Conservation (phyloP, 1,140 invertebrate genomes). For the Tetragonula clypearis region DNA sequence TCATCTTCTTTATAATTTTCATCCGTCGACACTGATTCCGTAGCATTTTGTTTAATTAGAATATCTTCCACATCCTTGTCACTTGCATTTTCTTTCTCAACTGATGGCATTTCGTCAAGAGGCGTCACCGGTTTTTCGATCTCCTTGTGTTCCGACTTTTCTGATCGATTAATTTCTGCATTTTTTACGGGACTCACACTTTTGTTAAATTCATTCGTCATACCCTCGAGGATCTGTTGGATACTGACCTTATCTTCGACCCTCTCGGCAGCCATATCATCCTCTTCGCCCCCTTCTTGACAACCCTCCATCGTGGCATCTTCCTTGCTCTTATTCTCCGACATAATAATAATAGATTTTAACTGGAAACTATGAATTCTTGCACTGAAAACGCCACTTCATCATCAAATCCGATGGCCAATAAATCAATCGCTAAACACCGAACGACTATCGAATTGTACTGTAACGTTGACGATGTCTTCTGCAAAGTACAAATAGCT, state of each 20-base stretch:
- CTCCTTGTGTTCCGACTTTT: slow-evolving; percentile 30
- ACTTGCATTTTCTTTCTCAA: slow-evolving; percentile 27
- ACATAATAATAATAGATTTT: slow-evolving; percentile 61
- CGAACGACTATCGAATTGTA: slow-evolving; percentile 10
- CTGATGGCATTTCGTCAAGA: slow-evolving; percentile 17
- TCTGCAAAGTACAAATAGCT: slow-evolving; percentile 26
- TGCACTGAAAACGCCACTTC: slow-evolving; percentile 17
- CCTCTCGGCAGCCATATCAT: slow-evolving; percentile 69
- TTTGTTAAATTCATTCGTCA: slow-evolving; percentile 82
- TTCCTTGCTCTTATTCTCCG: slow-evolving; percentile 65
- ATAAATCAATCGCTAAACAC: background rate
- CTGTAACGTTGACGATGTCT: slow-evolving; percentile 37
- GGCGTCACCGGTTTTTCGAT: background rate
- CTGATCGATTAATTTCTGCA: slow-evolving; percentile 30
- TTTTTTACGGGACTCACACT: slow-evolving; percentile 62
- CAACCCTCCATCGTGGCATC: slow-evolving; percentile 68
- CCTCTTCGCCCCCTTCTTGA: slow-evolving; percentile 68
- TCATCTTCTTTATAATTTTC: slow-evolving; percentile 63
- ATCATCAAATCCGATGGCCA: background rate
- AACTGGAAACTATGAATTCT: slow-evolving; percentile 30
- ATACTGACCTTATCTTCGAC: slow-evolving; percentile 77
- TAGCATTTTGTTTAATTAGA: background rate
- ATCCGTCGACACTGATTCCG: slow-evolving; percentile 13
- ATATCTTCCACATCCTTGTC: slow-evolving; percentile 36
- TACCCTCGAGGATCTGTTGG: slow-evolving; percentile 80